Percentiles rank a stretch among this genome's conserved stretches.
Evolutionary conservation across 2,797 vertebrate species (phyloP).

Genomic region (Todus mexicanus): DNA sequence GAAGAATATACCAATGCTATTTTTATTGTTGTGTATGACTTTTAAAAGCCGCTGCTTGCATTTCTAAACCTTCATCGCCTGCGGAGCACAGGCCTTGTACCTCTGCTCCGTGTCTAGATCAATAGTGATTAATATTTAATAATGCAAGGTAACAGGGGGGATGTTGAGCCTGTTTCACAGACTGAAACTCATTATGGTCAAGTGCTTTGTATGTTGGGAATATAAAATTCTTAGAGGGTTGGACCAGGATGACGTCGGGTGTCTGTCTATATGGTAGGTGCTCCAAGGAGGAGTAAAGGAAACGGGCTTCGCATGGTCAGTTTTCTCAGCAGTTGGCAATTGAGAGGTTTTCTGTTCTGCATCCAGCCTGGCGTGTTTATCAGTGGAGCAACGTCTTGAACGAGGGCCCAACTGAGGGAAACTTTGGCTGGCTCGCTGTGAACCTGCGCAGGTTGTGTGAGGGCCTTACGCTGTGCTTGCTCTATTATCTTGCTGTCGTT

Average conservation of each 20-base stretch:
- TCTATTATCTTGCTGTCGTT: not conserved
- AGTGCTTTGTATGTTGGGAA: not conserved
- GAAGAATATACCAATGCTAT: not conserved
- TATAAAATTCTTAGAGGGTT: not conserved
- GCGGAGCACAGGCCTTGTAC: not conserved
- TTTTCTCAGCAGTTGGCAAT: not conserved
- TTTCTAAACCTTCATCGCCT: not conserved
- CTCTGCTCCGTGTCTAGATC: not conserved
- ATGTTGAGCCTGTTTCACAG: not conserved
- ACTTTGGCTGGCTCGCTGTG: not conserved
- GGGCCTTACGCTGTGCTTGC: accelerated
- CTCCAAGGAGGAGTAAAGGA: no score
- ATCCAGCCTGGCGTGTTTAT: not conserved
- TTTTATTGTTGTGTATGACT: not conserved
- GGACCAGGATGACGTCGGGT: not conserved
- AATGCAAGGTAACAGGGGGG: not conserved
- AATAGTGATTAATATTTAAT: not conserved
- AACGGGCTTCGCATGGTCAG: accelerated
- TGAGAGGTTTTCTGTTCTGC: not conserved
- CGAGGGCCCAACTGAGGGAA: not conserved
- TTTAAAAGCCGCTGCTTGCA: not conserved
- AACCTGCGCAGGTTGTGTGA: not conserved
- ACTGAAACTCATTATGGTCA: not conserved
- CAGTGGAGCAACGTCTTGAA: no score
- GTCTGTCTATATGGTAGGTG: not conserved